phyloP scores from a whole-genome alignment of 2,888 invertebrate genomes.

The Campoplex nolae region DNA sequence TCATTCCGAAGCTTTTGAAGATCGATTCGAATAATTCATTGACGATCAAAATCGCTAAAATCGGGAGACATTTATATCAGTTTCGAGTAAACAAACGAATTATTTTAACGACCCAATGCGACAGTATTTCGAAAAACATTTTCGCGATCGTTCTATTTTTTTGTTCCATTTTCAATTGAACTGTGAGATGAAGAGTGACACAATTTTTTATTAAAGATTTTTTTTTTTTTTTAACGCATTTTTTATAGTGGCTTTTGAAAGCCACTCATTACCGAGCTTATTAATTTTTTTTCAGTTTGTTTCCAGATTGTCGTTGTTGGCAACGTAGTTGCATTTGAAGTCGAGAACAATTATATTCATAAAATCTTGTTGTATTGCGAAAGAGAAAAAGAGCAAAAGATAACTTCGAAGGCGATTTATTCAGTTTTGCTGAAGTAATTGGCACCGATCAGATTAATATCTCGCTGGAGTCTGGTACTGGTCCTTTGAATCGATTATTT shows the following conservation, averaged over 20 bases:
- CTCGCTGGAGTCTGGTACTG: slow-evolving; percentile 41
- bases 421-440: slow-evolving; percentile 51
- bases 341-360: slow-evolving; percentile 16
- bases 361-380: slow-evolving; percentile 44
- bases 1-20: too few relatives aligned
- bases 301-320: slow-evolving; percentile 66
- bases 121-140: neutral
- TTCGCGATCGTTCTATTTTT: too few relatives aligned
- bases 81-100: neutral
- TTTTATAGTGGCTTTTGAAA: neutral
- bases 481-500: slow-evolving; percentile 48
- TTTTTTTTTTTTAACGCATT: neutral
- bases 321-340: neutral
- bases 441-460: slow-evolving; percentile 63
- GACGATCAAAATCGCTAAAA: too few relatives aligned
- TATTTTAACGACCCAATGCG: neutral
- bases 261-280: slow-evolving; percentile 51
- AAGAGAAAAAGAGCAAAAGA: slow-evolving; percentile 33
- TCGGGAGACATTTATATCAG: neutral
- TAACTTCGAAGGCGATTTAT: slow-evolving; percentile 48
- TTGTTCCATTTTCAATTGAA: neutral
- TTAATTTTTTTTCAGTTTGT: slow-evolving; percentile 68
- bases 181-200: slow-evolving; percentile 9
- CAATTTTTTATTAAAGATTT: slow-evolving; percentile 4
- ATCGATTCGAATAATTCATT: too few relatives aligned